phyloP scores from a whole-genome alignment of 2,113 vertebrate genomes.

The Lathamus discolor region DNA sequence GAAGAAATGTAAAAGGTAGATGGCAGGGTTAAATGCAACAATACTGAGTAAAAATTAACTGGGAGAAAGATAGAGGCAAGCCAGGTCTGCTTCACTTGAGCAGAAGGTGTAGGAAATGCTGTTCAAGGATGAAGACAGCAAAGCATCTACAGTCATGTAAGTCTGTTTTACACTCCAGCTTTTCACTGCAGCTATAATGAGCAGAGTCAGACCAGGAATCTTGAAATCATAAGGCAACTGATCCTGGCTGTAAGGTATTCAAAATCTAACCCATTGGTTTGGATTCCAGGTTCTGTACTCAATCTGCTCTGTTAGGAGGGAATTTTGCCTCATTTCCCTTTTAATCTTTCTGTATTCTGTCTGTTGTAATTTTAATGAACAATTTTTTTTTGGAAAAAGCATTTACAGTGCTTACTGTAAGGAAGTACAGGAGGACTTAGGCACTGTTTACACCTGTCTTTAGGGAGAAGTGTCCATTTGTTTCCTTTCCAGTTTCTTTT shows the following conservation, averaged over 20 bases:
- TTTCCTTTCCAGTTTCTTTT: not conserved
- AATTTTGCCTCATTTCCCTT: not conserved
- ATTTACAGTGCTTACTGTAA: not conserved
- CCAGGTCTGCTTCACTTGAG: not conserved
- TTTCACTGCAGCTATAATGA: not conserved
- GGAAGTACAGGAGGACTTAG: not conserved
- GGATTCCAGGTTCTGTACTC: not conserved
- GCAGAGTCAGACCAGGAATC: not conserved
- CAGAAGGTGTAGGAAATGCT: not conserved
- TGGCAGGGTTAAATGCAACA: not conserved
- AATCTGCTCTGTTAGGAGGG: not conserved
- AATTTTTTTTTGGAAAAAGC: accelerated
- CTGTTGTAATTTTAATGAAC: not conserved
- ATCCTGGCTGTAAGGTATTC: not conserved
- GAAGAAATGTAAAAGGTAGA: not conserved
- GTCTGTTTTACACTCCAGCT: not conserved
- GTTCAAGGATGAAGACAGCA: not conserved
- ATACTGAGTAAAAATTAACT: not conserved
- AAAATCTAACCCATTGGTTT: not conserved
- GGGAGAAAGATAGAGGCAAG: not conserved
- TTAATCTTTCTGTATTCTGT: not conserved
- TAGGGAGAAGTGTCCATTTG: not conserved
- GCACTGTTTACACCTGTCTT: not conserved
- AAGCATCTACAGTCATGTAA: not conserved
- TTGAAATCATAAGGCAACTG: not conserved